Evolutionary conservation across 2,888 invertebrate genomes (phyloP).

Genomic region (Cantharis flavilabris): DNA sequence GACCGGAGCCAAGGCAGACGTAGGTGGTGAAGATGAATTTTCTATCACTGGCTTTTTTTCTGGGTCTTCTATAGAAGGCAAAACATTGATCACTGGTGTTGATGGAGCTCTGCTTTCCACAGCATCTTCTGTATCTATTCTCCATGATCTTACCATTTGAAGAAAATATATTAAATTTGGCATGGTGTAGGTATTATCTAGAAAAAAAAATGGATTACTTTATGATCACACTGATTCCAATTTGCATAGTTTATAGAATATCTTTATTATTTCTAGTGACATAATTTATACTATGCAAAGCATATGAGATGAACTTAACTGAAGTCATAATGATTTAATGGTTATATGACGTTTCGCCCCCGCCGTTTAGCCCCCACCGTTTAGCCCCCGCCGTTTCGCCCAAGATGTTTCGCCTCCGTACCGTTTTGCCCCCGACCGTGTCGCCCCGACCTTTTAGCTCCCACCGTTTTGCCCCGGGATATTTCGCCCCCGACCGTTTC

Average conservation of each 20-base stretch:
- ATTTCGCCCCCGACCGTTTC: no score
- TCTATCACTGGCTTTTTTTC: conserved; percentile 30
- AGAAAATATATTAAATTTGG: conserved; percentile 45
- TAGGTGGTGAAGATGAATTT: not conserved
- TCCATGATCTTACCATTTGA: conserved; percentile 45
- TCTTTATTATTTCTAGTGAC: no score
- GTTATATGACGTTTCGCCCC: no score
- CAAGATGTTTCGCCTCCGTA: no score
- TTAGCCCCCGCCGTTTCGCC: no score
- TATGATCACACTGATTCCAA: not conserved
- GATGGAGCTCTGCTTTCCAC: conserved; percentile 32
- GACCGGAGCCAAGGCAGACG: not conserved
- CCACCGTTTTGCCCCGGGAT: no score
- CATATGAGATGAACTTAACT: no score
- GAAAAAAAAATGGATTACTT: not conserved
- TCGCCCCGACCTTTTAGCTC: no score
- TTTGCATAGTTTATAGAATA: not conserved
- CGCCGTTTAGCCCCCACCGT: no score
- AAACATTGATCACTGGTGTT: conserved; percentile 51
- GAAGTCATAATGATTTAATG: no score
- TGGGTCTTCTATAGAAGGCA: conserved; percentile 46
- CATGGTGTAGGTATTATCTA: conserved; percentile 33
- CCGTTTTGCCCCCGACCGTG: no score
- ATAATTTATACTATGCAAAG: no score
- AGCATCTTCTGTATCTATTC: conserved; percentile 43